Conservation (phyloP, 2,888 invertebrate species). For the Cremastinae sp. region DNA sequence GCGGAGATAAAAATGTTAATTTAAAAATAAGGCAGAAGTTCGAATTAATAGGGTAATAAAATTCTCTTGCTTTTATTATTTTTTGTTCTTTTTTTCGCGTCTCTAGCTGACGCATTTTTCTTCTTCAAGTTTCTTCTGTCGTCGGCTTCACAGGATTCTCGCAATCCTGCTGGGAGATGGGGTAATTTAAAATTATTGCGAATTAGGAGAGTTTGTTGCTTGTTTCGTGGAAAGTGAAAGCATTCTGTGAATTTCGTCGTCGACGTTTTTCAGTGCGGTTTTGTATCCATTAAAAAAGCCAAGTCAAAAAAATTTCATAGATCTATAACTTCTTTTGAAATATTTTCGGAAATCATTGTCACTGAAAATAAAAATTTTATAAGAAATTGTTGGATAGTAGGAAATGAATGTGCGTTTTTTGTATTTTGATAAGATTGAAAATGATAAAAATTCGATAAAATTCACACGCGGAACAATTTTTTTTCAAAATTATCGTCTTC, state of each 20-base stretch:
- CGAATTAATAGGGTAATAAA: constrained; percentile 78
- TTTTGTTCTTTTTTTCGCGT: constrained; percentile 19
- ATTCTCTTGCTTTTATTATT: constrained; percentile 63
- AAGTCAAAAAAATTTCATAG: too few species aligned
- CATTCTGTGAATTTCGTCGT: neutral
- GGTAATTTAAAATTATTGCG: constrained; percentile 75
- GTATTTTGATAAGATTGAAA: too few species aligned
- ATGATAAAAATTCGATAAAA: too few species aligned
- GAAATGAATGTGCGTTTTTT: too few species aligned
- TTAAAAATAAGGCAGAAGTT: constrained; percentile 78
- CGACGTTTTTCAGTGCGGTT: constrained; percentile 1
- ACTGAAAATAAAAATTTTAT: too few species aligned
- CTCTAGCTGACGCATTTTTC: constrained; percentile 60
- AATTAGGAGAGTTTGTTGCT: constrained; percentile 69
- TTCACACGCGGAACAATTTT: too few species aligned
- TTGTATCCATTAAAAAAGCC: too few species aligned
- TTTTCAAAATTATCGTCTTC: too few species aligned
- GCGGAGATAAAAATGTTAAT: constrained; percentile 78
- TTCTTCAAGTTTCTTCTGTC: constrained; percentile 64
- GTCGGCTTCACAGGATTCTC: constrained; percentile 36
- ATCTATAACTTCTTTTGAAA: too few species aligned
- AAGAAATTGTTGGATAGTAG: too few species aligned
- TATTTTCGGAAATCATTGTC: too few species aligned
- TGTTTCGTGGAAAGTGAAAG: constrained; percentile 67
- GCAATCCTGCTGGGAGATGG: constrained; percentile 66